phyloP scores from a whole-genome alignment of 2,888 invertebrate species.

The Mamestra brassicae region DNA sequence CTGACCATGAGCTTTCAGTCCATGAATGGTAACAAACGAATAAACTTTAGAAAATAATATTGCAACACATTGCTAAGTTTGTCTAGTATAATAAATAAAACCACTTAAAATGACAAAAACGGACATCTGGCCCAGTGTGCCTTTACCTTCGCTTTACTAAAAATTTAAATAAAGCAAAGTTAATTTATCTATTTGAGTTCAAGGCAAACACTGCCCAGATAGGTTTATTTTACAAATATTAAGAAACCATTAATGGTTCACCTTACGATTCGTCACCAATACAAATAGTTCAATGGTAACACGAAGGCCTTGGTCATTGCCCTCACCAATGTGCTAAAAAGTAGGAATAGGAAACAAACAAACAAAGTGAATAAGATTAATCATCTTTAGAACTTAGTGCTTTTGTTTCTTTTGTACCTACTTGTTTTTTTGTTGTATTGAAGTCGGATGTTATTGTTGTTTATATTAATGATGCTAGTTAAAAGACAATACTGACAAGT shows the following conservation, averaged over 20 bases:
- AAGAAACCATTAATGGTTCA: constrained; percentile 63
- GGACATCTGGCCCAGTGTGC: constrained; percentile 31
- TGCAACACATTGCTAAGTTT: constrained; percentile 44
- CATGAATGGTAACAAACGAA: constrained; percentile 42
- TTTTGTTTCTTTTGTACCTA: constrained; percentile 47
- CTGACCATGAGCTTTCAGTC: constrained; percentile 47
- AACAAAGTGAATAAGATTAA: constrained; percentile 31
- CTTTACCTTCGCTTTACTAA: constrained; percentile 51
- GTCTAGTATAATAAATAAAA: constrained; percentile 46
- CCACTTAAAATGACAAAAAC: constrained; percentile 48
- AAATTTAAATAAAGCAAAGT: constrained; percentile 53
- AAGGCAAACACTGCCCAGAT: constrained; percentile 54
- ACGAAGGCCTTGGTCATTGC: constrained; percentile 68
- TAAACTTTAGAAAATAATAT: constrained; percentile 43
- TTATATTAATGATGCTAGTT: constrained; percentile 28
- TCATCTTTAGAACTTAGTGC: constrained; percentile 28
- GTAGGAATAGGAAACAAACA: constrained; percentile 47
- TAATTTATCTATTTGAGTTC: constrained; percentile 60
- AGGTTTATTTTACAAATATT: constrained; percentile 52
- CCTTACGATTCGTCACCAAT: constrained; percentile 65
- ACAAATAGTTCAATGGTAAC: constrained; percentile 61
- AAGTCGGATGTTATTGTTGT: constrained; percentile 18
- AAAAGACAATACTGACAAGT: constrained; percentile 6
- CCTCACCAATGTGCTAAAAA: constrained; percentile 53
- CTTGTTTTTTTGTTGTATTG: constrained; percentile 20